Evolutionary conservation across 2,113 vertebrate genomes (phyloP).

Genomic region (Poicephalus gulielmi): DNA sequence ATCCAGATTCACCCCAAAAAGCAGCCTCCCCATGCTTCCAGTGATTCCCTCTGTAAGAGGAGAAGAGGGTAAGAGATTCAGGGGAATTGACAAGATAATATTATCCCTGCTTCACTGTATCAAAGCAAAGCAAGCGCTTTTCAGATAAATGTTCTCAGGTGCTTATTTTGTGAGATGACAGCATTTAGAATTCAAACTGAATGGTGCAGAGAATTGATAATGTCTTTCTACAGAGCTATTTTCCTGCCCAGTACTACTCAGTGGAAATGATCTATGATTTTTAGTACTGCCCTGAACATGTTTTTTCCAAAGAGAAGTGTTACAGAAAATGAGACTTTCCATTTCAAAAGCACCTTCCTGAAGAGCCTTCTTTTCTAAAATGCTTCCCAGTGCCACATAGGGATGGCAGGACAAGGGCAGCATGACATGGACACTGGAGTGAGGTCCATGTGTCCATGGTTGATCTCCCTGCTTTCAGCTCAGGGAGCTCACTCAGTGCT

Average conservation of each 20-base stretch:
- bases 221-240: background rate
- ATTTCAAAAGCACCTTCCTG: background rate
- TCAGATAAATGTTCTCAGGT: background rate
- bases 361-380: background rate
- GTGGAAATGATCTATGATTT: background rate
- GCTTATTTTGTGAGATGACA: background rate
- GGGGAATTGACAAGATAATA: background rate
- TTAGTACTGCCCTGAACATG: background rate
- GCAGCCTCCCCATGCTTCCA: background rate
- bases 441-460: accelerated
- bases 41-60: background rate
- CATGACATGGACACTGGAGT: accelerated
- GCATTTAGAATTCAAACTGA: background rate
- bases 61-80: background rate
- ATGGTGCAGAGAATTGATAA: background rate
- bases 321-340: background rate
- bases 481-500: background rate
- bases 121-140: background rate
- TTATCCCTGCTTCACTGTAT: background rate
- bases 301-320: background rate
- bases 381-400: background rate
- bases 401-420: background rate
- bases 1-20: background rate
- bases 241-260: background rate
- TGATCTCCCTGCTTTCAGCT: accelerated